Evolutionary conservation across 1,140 invertebrate genomes (phyloP).

Genomic region (Acyrthosiphon pisum): DNA sequence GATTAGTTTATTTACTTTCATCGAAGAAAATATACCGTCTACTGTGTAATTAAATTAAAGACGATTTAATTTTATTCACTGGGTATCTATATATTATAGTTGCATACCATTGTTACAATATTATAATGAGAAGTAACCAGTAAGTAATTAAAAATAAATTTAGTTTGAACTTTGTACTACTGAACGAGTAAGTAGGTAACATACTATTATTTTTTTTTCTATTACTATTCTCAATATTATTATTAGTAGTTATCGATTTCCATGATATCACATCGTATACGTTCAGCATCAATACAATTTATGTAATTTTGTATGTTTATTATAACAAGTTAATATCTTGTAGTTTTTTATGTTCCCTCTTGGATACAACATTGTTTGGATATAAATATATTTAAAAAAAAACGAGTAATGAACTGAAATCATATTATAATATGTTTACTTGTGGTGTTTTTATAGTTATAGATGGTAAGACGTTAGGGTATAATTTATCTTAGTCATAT

Average conservation of each 20-base stretch:
- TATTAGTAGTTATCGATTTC: neutral
- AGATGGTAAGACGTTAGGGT: neutral
- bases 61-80: neutral
- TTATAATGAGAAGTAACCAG: neutral
- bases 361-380: neutral
- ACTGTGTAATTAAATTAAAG: neutral
- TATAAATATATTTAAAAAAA: neutral
- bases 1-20: neutral
- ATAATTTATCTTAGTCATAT: constrained; percentile 9
- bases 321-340: neutral
- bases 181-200: neutral
- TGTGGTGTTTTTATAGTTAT: too few species aligned
- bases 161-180: neutral
- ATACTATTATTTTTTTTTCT: neutral
- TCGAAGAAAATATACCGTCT: neutral
- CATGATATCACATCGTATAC: neutral
- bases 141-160: neutral
- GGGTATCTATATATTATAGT: neutral
- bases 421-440: too few species aligned
- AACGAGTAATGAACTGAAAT: too few species aligned
- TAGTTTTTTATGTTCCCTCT: neutral
- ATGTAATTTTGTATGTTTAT: neutral
- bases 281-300: neutral
- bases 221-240: neutral
- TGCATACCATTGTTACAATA: neutral